Base-by-base conservation (phyloP, 2,797 vertebrate genomes). In the Varecia variegata region DNA sequence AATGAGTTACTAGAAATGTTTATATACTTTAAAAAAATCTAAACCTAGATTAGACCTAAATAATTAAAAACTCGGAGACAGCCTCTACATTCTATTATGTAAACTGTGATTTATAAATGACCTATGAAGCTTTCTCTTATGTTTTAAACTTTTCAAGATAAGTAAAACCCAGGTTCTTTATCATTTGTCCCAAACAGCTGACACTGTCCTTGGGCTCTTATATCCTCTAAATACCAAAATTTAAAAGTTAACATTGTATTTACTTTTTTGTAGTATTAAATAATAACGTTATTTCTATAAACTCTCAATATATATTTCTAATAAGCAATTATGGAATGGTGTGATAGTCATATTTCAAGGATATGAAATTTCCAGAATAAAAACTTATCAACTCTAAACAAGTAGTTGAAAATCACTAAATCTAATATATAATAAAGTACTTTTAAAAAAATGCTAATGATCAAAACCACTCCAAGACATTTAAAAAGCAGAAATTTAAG, bases 21-120 rank as follows among this genome's bases (percentile, higher is more conserved):
- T 52, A 73, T 4, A 2, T 35, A 70, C 35, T 79, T 94, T 89
- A 4, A 0, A 76, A 89, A 71, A 80, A 85, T 17, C 14, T 45
- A 93, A 90, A 90, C 45, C 23, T 93, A 90, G 14, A 87, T 74
- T 88, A 87, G 17, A 52, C 65, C 47, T 83, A 93, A 95, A 50
- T 79, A 95, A 95, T 60, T 91, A 79, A 96, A 88, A 92, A 79
- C 35, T 80, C 32, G 47, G 54, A 60, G 27, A 80, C 17, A 79
- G 35, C 21, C n/a, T 94, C 52, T 90, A 91, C 56, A 74, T 76
- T 60, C 7, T 79, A 88, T 12, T 68, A 77, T 12, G 71, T 25
- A 90, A 92, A 81, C 0, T 84, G 9, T 88, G 71, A 84, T 85
- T 76, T 90, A 85, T 74, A 94, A 93, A 93, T 91, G 45, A 70